Conservation (phyloP, 2,113 vertebrate genomes). For the Cottus gobio region DNA sequence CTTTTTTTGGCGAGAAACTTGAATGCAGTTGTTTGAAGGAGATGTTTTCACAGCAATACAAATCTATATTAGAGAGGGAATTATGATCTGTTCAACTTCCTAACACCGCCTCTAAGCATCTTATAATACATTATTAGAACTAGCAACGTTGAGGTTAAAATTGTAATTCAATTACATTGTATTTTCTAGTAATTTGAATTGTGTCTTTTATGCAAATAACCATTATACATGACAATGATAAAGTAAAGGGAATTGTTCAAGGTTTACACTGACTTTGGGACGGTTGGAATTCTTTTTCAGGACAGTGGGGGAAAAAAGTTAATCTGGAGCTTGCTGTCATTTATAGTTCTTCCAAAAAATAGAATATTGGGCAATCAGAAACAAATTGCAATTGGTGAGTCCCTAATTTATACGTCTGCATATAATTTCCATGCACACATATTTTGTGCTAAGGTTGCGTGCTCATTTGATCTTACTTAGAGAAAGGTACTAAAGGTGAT, state of each 20-base stretch:
- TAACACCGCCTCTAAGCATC: too few species aligned
- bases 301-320: not conserved
- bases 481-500: slow-evolving; percentile 45
- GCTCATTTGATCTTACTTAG: slow-evolving; percentile 22
- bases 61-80: too few species aligned
- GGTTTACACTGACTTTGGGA: too few species aligned
- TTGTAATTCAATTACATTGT: too few species aligned
- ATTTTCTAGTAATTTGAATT: not conserved
- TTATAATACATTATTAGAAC: too few species aligned
- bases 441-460: not conserved
- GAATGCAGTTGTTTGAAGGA: too few species aligned
- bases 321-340: not conserved
- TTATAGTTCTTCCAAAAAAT: not conserved
- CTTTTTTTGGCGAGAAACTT: too few species aligned
- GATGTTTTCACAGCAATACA: too few species aligned
- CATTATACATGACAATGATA: too few species aligned
- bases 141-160: too few species aligned
- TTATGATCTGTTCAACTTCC: too few species aligned
- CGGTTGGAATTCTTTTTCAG: not conserved
- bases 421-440: not conserved
- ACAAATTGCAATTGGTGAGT: not conserved
- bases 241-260: too few species aligned
- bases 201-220: not conserved
- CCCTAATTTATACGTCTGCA: not conserved
- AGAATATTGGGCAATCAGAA: not conserved